Evolutionary conservation across 2,113 vertebrate genomes (phyloP), one percentile per base, ranked within the genome.

Genomic region (Synchiropus splendidus): DNA sequence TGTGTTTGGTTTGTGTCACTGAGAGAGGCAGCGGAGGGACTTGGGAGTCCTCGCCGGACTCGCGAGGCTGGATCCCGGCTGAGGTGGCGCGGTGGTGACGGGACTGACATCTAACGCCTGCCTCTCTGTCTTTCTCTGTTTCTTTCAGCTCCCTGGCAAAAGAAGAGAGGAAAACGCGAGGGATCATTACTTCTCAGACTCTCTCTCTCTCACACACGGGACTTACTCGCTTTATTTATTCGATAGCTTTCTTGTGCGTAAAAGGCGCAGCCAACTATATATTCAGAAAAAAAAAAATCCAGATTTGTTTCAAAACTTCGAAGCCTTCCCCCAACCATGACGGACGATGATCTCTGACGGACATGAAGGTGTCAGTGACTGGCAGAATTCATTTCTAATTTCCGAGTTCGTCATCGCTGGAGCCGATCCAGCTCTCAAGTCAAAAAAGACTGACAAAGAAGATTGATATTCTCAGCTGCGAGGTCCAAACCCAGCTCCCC

Each of bases 61-160:
- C 60, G 61, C 65, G 88, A 89, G 86, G 83, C 86, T 86, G 87
- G 68, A 88, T 90, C 85, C 85, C 86, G 88, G 85, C 88, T 87
- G 85, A 89, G 89, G 89, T 88, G 89, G 88, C 88, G 74, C 64
- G 69, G 83, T 88, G 72, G 89, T 88, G 90, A 88, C 88, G 89
- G 73, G 89, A 87, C 78, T 83, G 82, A 83, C 90, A 89, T 87
- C 88, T 89, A 87, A 83, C 77, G 84, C 79, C 78, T 84, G 86
- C 87, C 64, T 71, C 6, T 78, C 57, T 60, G 21, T 59, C 83
- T 79, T 83, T 79, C 81, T 62, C 64, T 65, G 45, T 72, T 54
- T 74, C 56, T 84, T 88, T 77, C 83, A 83, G 83, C 85, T 87
- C 52, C 60, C 78, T 48, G 59, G 56, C 39, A 36, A 4, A 17